phyloP scores from a whole-genome alignment of 2,797 vertebrate genomes.

The Decapterus maruadsi region DNA sequence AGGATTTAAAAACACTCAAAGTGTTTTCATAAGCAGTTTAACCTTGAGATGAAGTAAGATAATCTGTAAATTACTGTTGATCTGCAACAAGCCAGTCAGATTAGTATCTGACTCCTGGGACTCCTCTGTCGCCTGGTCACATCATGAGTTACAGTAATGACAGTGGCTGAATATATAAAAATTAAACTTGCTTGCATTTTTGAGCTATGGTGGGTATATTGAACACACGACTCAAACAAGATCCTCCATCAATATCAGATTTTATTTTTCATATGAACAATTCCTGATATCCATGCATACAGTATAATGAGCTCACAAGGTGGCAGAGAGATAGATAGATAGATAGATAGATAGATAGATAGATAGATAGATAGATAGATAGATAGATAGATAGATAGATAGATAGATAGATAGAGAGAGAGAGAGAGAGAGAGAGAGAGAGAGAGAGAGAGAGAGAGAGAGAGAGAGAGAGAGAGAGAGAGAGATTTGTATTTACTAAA shows the following conservation, averaged over 20 bases:
- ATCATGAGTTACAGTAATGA: background rate
- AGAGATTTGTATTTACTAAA: conserved; percentile 60
- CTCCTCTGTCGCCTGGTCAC: background rate
- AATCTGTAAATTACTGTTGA: background rate
- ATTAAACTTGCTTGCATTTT: background rate
- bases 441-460: conserved; percentile 17
- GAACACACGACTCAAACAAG: conserved; percentile 32
- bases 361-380: conserved; percentile 34
- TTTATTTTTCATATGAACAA: conserved; percentile 84
- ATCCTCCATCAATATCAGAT: conserved; percentile 69
- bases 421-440: conserved; percentile 14
- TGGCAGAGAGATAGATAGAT: conserved; percentile 16
- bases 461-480: conserved; percentile 44
- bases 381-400: conserved; percentile 44
- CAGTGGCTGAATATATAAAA: background rate
- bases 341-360: conserved; percentile 18
- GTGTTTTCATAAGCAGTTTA: background rate
- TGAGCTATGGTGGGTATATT: conserved; percentile 15
- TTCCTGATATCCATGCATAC: conserved; percentile 83
- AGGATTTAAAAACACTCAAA: too few relatives aligned
- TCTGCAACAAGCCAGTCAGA: background rate
- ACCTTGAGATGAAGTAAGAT: background rate
- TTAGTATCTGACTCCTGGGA: background rate
- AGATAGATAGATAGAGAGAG: too few relatives aligned
- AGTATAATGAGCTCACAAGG: conserved; percentile 73